Evolutionary conservation across 2,888 invertebrate genomes (phyloP).

Genomic region (Diabrotica balteata): DNA sequence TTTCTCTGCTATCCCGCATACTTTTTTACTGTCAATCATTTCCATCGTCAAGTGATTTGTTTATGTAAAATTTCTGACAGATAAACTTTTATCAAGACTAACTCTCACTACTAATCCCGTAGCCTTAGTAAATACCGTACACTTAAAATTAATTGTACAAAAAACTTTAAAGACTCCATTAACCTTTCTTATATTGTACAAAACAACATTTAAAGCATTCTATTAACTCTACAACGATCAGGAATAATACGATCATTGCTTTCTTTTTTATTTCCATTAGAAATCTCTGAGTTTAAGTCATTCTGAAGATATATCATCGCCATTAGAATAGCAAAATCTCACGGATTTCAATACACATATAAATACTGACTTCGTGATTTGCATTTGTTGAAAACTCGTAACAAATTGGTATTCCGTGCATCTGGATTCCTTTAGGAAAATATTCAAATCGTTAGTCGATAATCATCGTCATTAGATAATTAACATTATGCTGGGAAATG

Average conservation of each 20-base stretch:
- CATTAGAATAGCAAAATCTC: constrained; percentile 33
- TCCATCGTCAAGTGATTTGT: too few species aligned
- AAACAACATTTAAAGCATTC: too few species aligned
- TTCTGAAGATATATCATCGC: constrained; percentile 18
- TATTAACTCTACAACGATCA: too few species aligned
- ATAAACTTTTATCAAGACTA: too few species aligned
- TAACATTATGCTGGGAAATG: constrained; percentile 17
- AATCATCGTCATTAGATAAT: constrained; percentile 41
- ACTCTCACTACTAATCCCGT: too few species aligned
- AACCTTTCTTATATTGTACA: too few species aligned
- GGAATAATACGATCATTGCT: constrained; percentile 5
- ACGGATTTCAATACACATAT: constrained; percentile 38
- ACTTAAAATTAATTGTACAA: too few species aligned
- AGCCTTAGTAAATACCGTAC: too few species aligned
- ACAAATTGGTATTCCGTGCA: constrained; percentile 49
- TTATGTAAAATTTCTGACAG: too few species aligned
- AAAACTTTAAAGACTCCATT: too few species aligned
- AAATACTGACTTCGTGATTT: constrained; percentile 45
- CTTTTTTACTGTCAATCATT: too few species aligned
- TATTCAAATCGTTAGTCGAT: constrained; percentile 41
- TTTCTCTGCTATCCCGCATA: too few species aligned
- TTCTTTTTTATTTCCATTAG: constrained; percentile 17
- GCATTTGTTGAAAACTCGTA: constrained; percentile 39
- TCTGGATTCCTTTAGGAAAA: constrained; percentile 42
- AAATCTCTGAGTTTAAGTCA: constrained; percentile 13